Evolutionary conservation across 2,888 invertebrate species (phyloP).

Genomic region (Caenorhabditis sp.): DNA sequence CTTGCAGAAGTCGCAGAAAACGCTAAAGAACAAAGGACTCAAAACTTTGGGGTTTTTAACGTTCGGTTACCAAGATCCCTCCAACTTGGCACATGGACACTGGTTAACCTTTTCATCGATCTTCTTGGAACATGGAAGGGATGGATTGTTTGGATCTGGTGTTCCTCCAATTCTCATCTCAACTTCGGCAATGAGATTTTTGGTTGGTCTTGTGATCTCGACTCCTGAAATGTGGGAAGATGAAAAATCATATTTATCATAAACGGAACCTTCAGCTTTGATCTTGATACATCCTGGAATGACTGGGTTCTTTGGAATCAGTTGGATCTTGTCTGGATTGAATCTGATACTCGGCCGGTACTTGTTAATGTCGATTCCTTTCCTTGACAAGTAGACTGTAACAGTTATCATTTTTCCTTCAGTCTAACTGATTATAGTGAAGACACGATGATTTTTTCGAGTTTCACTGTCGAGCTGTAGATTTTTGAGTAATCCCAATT

Average conservation of each 20-base stretch:
- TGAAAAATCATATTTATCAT: too few species aligned
- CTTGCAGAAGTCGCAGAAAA: slow-evolving; percentile 83
- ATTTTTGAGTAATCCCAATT: too few species aligned
- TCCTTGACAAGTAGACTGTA: slow-evolving; percentile 81
- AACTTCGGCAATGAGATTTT: slow-evolving; percentile 82
- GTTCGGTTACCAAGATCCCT: slow-evolving; percentile 79
- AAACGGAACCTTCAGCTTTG: slow-evolving; percentile 77
- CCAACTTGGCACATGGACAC: slow-evolving; percentile 82
- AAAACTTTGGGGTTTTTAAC: background rate
- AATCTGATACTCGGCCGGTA: slow-evolving; percentile 82
- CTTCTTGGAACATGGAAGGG: slow-evolving; percentile 82
- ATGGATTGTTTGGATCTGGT: slow-evolving; percentile 82
- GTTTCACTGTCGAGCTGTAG: too few species aligned
- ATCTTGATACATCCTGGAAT: slow-evolving; percentile 83
- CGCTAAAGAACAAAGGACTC: slow-evolving; percentile 69
- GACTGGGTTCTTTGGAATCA: slow-evolving; percentile 82
- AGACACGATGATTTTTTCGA: too few species aligned
- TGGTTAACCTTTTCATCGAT: slow-evolving; percentile 83
- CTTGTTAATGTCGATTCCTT: slow-evolving; percentile 82
- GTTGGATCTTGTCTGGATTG: slow-evolving; percentile 83
- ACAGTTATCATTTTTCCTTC: slow-evolving; percentile 26
- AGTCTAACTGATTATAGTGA: too few species aligned
- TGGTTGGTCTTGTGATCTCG: slow-evolving; percentile 64
- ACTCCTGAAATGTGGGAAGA: slow-evolving; percentile 48
- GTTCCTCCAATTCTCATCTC: slow-evolving; percentile 82